These are phyloP conservation scores for Dromas ardeola DNA, from an alignment of 2,113 vertebrate genomes.

Conservation along the genomic window DNA sequence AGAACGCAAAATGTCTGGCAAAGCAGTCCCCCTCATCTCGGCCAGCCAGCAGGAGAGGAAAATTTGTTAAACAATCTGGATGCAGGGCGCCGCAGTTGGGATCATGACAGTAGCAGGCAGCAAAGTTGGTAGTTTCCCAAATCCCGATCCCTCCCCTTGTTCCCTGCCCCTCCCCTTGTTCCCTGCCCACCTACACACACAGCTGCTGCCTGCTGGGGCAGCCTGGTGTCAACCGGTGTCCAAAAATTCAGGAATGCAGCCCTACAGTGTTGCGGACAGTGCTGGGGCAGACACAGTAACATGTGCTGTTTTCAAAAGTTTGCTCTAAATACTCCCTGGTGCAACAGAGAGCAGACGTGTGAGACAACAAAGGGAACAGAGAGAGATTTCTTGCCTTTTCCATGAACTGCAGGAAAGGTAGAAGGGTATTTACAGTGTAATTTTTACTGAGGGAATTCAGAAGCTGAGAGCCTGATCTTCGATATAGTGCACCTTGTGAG, in stretches of 20 bases:
- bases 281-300: not conserved
- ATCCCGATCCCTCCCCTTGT: not conserved
- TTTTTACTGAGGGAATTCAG: not conserved
- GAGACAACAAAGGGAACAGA: not conserved
- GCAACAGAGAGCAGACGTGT: not conserved
- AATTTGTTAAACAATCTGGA: not conserved
- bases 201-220: not conserved
- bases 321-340: not conserved
- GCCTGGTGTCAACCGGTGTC: not conserved
- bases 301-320: not conserved
- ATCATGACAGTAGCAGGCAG: not conserved
- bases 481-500: not conserved
- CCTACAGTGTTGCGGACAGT: not conserved
- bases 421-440: not conserved
- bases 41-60: not conserved
- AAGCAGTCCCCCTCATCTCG: not conserved
- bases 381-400: not conserved
- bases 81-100: not conserved
- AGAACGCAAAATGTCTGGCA: not conserved
- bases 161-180: not conserved
- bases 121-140: not conserved
- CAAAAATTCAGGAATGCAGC: not conserved
- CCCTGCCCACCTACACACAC: constrained; percentile 31
- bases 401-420: not conserved
- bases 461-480: not conserved